These are phyloP conservation scores for Mythimna pallens DNA, from an alignment of 2,888 invertebrate genomes.

Conservation along the genomic window DNA sequence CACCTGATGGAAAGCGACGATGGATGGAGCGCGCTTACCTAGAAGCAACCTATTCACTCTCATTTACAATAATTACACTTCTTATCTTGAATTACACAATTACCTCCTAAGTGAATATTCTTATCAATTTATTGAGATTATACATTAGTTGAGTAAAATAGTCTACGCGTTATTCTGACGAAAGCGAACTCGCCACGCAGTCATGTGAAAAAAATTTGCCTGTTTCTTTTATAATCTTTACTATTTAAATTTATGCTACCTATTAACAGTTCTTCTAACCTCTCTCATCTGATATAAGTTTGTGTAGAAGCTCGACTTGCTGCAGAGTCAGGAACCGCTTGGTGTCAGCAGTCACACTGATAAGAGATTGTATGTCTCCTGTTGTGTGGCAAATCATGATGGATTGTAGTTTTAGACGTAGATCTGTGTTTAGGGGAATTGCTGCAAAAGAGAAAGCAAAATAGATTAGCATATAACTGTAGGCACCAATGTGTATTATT, in stretches of 20 bases:
- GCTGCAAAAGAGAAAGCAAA: constrained; percentile 70
- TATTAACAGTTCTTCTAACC: constrained; percentile 18
- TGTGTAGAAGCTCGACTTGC: constrained; percentile 79
- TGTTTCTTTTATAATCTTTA: too few relatives aligned
- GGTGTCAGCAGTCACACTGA: constrained; percentile 76
- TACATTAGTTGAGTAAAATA: too few relatives aligned
- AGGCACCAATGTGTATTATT: too few relatives aligned
- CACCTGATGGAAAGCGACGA: too few relatives aligned
- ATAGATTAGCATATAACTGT: background rate
- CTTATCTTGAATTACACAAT: constrained; percentile 9
- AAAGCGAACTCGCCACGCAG: too few relatives aligned
- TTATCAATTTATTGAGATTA: constrained; percentile 10
- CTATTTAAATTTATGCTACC: background rate
- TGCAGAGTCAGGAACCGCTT: constrained; percentile 75
- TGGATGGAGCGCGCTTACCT: too few relatives aligned
- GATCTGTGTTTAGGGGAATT: constrained; percentile 78
- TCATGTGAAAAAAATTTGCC: too few relatives aligned
- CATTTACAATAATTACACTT: background rate
- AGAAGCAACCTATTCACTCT: too few relatives aligned
- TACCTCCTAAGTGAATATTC: constrained; percentile 6
- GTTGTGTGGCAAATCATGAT: constrained; percentile 76
- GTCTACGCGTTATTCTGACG: too few relatives aligned
- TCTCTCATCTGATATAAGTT: constrained; percentile 71
- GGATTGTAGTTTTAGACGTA: constrained; percentile 84
- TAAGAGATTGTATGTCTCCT: constrained; percentile 78